These are phyloP conservation scores for human DNA, from an alignment of 2,113 vertebrate genomes.

Conservation along the genomic window DNA sequence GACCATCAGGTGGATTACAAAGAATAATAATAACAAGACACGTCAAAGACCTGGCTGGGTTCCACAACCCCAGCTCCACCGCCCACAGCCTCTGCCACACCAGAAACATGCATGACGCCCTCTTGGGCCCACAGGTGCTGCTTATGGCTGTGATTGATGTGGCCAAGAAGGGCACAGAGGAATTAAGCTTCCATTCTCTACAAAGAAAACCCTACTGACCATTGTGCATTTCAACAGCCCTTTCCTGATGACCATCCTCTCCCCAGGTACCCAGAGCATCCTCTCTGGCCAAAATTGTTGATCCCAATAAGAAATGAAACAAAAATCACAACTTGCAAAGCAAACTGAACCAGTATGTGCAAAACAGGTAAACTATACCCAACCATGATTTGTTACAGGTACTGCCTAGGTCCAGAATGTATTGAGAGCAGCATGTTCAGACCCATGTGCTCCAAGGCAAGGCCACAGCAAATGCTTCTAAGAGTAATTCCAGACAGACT, in stretches of 20 bases:
- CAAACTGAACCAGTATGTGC: background rate
- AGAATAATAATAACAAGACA: background rate
- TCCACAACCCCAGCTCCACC: background rate
- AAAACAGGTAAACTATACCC: background rate
- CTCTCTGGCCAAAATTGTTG: background rate
- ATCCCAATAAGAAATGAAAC: too few relatives aligned
- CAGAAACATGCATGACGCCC: background rate
- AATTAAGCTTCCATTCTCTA: background rate
- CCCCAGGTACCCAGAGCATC: background rate
- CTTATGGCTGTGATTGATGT: background rate
- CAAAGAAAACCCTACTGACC: background rate
- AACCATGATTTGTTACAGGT: background rate
- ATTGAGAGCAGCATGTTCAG: background rate
- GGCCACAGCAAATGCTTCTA: background rate
- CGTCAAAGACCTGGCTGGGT: background rate
- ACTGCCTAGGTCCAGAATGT: background rate
- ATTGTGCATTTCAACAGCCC: conserved; percentile 80
- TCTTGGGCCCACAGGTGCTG: background rate
- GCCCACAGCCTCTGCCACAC: background rate
- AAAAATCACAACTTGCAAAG: background rate
- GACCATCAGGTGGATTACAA: background rate
- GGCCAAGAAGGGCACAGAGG: background rate
- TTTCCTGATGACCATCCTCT: conserved; percentile 85
- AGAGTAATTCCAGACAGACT: background rate
- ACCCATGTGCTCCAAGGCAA: background rate